Percentiles rank a stretch among this genome's conserved stretches.
These are phyloP conservation scores for Lysandra bellargus DNA, from an alignment of 2,888 invertebrate species.

Conservation along the genomic window DNA sequence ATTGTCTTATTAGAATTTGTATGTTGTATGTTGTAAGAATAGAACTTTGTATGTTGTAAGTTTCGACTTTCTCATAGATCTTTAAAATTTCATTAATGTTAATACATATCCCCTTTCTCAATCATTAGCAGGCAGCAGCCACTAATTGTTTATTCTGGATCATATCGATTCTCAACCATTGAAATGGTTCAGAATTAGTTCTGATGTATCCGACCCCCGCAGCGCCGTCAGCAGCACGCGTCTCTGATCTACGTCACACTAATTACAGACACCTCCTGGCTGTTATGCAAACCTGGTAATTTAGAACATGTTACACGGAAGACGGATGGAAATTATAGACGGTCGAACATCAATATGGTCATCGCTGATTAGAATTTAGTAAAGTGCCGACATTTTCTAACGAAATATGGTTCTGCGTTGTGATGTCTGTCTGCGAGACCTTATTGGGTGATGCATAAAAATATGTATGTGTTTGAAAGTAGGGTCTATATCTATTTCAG, in stretches of 20 bases:
- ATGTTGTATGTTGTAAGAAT: no score
- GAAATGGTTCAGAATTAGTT: conserved; percentile 33
- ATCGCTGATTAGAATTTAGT: background rate
- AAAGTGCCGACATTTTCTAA: background rate
- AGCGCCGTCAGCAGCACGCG: conserved; percentile 59
- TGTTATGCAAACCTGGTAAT: conserved; percentile 46
- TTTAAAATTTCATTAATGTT: background rate
- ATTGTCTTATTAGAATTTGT: background rate
- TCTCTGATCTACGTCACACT: conserved; percentile 44
- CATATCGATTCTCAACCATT: conserved; percentile 13
- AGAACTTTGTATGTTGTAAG: background rate
- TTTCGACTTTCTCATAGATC: background rate
- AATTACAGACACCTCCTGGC: conserved; percentile 46
- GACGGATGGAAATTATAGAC: conserved; percentile 21
- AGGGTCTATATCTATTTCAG: background rate
- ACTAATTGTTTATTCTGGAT: conserved; percentile 4
- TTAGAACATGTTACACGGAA: conserved; percentile 36
- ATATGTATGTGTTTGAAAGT: background rate
- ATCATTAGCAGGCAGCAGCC: background rate
- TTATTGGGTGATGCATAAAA: background rate
- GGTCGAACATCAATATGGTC: conserved; percentile 1
- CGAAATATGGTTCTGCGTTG: background rate
- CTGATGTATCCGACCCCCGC: conserved; percentile 52
- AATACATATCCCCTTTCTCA: background rate
- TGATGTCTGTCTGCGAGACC: background rate